Base-by-base conservation (phyloP, 2,797 vertebrate genomes). In the Eurystomus glaucurus region DNA sequence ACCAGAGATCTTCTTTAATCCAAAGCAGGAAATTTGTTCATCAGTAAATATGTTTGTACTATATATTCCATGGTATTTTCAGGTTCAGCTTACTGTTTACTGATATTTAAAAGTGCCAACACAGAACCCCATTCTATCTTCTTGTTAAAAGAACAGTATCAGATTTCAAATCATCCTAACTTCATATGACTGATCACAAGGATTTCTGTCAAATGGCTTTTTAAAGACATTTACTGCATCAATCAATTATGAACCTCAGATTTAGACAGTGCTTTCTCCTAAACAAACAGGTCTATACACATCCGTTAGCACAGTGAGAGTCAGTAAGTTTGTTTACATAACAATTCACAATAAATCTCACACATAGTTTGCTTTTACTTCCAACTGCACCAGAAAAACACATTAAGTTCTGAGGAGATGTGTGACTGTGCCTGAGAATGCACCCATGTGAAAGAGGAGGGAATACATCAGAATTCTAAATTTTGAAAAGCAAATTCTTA, bases 241-340 rank as follows among this genome's bases (percentile, higher is more conserved):
- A 93, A 85, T 91, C 95, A 80, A 10, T 88, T 90, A 86, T 13
- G 83, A 96, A 76, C 21, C 48, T 57, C 21, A 10, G 75, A 95
- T 88, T 78, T 89, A 90, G 66, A 76, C 22, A 51, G 64, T 50
- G 64, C 25, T 13, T 87, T 91, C 82, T 81, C 31, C 22, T 83
- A 76, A 90, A 81, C 71, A 90, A 94, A 83, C 46, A 76, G 69
- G 62, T 81, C 14, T 41, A 78, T 39, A 48, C 29, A 68, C 23
- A 89, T 72, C 55, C 66, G 41, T 74, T 75, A 93, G 88, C 72
- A 92, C 57, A 87, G 85, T 51, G 92, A 83, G 88, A 77, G 62
- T 90, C 83, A 62, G 7, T 75, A 93, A 92, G 55, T 83, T 85
- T 91, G 68, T 90, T 97, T 93, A 88, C 88, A 55, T 81, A 90